Conservation (phyloP, 37 sponge, comb jelly and placozoan species). For the Corticium candelabrum region DNA sequence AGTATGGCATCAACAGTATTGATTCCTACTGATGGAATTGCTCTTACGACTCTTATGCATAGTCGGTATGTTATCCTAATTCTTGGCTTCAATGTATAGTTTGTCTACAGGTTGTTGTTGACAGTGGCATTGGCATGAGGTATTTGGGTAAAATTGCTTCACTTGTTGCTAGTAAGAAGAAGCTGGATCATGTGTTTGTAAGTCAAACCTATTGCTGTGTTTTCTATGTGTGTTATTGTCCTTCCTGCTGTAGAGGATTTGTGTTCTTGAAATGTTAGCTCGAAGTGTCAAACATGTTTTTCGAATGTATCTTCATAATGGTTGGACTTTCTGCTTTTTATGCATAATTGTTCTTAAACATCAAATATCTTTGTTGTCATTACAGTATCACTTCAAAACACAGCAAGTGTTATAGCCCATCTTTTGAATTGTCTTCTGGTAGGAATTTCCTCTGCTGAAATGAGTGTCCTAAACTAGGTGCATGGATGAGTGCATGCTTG, state of each 20-base stretch:
- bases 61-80: conserved; percentile 3
- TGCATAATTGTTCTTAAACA: too few relatives aligned
- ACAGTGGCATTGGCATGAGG: conserved; percentile 90
- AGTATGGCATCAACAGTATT: not conserved
- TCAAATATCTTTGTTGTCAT: too few relatives aligned
- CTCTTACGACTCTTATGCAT: conserved; percentile 52
- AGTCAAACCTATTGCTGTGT: not conserved
- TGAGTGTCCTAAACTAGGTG: too few relatives aligned
- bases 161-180: conserved; percentile 2
- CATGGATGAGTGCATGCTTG: too few relatives aligned
- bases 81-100: not conserved
- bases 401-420: too few relatives aligned
- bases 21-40: conserved; percentile 38
- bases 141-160: conserved; percentile 72
- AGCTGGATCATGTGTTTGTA: conserved; percentile 22
- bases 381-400: too few relatives aligned
- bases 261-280: conserved; percentile 70
- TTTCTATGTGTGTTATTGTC: not conserved
- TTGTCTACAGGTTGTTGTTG: not conserved
- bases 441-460: too few relatives aligned
- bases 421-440: too few relatives aligned
- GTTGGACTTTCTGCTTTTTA: too few relatives aligned
- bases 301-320: conserved; percentile 36
- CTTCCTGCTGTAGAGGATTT: conserved; percentile 23
- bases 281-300: conserved; percentile 64